These are phyloP conservation scores for Sylvilagus floridanus DNA, from an alignment of 2,797 vertebrate species.

Conservation along the genomic window DNA sequence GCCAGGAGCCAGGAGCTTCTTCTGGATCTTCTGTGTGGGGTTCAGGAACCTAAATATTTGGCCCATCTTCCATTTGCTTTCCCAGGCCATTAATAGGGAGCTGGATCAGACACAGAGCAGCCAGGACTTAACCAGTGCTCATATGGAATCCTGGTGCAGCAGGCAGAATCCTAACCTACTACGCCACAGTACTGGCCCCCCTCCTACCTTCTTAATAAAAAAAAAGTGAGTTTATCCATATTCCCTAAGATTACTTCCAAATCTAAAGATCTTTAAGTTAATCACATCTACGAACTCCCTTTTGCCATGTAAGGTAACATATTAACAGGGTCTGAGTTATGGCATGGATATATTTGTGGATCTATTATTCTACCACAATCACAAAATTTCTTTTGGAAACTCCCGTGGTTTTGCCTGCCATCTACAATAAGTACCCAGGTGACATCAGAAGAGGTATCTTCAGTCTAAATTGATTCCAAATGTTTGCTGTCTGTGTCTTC, in stretches of 20 bases:
- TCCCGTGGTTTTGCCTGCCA: background rate
- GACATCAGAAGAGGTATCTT: background rate
- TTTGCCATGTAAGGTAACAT: background rate
- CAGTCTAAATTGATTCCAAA: background rate
- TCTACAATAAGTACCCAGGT: background rate
- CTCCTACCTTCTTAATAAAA: background rate
- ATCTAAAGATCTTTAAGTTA: background rate
- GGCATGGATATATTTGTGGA: background rate
- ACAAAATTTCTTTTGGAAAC: background rate
- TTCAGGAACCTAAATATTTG: no score
- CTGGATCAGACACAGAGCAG: no score
- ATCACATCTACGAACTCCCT: background rate
- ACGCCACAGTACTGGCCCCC: no score
- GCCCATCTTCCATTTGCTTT: no score
- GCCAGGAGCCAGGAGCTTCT: no score
- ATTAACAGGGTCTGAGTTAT: background rate
- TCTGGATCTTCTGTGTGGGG: no score
- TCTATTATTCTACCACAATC: background rate
- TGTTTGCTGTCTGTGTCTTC: background rate
- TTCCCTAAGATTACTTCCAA: background rate
- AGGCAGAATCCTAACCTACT: no score
- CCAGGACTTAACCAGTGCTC: no score
- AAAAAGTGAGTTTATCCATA: background rate
- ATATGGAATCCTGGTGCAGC: no score
- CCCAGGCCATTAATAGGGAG: no score